Percentiles rank a stretch among this genome's conserved stretches.
These are phyloP conservation scores for Chelonoidis abingdonii DNA, from an alignment of 2,113 vertebrate species.

Conservation along the genomic window DNA sequence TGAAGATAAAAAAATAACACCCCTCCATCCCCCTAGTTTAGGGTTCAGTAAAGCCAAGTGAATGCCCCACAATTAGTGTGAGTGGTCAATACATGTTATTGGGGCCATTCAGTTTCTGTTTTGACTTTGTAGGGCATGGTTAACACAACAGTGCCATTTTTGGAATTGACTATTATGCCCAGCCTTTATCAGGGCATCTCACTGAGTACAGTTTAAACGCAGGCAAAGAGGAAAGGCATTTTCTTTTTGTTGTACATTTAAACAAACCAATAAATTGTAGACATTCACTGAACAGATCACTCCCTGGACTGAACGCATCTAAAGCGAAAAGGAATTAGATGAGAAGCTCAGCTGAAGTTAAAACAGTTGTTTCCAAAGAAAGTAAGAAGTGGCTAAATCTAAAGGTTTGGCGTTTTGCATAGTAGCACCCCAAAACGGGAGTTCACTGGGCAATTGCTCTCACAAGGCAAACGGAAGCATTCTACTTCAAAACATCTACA, in stretches of 20 bases:
- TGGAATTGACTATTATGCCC: rapidly evolving
- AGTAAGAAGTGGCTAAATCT: not conserved
- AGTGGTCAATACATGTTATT: not conserved
- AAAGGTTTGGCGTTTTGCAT: not conserved
- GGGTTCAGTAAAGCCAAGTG: not conserved
- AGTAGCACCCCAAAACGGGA: not conserved
- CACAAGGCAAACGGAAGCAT: not conserved
- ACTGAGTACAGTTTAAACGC: rapidly evolving
- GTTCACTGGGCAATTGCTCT: not conserved
- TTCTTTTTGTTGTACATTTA: not conserved
- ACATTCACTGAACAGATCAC: not conserved
- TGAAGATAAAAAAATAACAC: not conserved
- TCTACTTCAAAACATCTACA: not conserved
- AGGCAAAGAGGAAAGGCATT: not conserved
- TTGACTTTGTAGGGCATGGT: not conserved
- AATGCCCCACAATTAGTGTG: rapidly evolving
- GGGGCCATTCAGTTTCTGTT: not conserved
- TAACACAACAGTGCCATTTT: not conserved
- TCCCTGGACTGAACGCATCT: not conserved
- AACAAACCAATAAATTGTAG: not conserved
- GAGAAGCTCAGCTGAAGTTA: not conserved
- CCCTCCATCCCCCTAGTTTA: too few relatives aligned
- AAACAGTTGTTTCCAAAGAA: not conserved
- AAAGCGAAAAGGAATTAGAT: not conserved
- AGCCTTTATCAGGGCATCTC: not conserved